Percentiles rank a stretch among this genome's conserved stretches.
Conservation (phyloP, 2,888 invertebrate genomes). For the Romanomermis culicivorax region DNA sequence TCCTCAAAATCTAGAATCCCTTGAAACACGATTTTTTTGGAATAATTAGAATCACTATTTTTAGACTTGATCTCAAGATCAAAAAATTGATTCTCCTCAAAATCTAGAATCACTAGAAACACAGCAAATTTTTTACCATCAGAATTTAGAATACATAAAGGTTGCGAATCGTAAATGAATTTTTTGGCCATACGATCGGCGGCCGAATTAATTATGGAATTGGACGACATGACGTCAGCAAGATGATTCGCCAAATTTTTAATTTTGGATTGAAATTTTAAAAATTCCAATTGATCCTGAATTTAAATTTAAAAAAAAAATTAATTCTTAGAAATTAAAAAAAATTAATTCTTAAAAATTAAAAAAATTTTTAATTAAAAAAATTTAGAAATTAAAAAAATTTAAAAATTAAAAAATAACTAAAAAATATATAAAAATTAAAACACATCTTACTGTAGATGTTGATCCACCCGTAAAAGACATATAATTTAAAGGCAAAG, state of each 20-base stretch:
- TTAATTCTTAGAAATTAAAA: neutral
- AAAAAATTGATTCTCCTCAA: too few species aligned
- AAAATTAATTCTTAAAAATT: too few species aligned
- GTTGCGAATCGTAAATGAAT: neutral
- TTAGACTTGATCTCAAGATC: too few species aligned
- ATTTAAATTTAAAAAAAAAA: neutral
- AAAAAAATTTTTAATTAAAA: neutral
- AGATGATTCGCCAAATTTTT: neutral
- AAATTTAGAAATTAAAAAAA: too few species aligned
- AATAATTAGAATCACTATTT: too few species aligned
- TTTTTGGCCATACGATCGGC: neutral
- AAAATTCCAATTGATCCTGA: too few species aligned
- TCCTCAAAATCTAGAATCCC: too few species aligned
- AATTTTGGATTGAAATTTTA: neutral
- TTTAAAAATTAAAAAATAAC: too few species aligned
- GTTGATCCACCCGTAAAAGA: slow-evolving; percentile 48
- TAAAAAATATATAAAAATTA: too few species aligned
- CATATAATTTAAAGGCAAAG: slow-evolving; percentile 57
- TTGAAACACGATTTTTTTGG: too few species aligned
- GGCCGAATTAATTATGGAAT: neutral
- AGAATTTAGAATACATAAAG: neutral
- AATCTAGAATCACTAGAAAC: too few species aligned
- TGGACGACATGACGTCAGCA: neutral
- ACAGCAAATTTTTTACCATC: neutral
- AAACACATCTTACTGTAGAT: too few species aligned